These are phyloP conservation scores for Drosophila chauvacae DNA, from an alignment of 1,140 invertebrate species.

Conservation along the genomic window DNA sequence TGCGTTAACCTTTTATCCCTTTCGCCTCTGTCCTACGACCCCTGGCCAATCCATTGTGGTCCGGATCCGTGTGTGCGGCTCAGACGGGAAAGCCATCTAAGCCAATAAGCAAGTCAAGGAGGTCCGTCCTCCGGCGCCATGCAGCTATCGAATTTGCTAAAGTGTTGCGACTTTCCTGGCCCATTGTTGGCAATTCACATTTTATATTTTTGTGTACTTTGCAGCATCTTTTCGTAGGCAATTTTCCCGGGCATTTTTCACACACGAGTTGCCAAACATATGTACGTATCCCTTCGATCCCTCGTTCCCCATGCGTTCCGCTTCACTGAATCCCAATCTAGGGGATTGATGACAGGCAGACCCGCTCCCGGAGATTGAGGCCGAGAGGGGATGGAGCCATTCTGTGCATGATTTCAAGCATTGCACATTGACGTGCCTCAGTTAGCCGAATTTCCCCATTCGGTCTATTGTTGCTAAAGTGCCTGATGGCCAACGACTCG, in stretches of 20 bases:
- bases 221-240: slow-evolving; percentile 30
- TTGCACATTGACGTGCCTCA: slow-evolving; percentile 38
- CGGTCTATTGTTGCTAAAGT: slow-evolving; percentile 40
- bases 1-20: slow-evolving; percentile 71
- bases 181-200: slow-evolving; percentile 43
- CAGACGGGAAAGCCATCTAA: slow-evolving; percentile 62
- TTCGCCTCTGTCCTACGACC: slow-evolving; percentile 13
- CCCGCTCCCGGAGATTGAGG: slow-evolving; percentile 24
- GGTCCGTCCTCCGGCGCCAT: slow-evolving; percentile 22
- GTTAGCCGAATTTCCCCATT: slow-evolving; percentile 14
- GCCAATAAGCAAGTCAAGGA: slow-evolving; percentile 66
- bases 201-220: slow-evolving; percentile 51
- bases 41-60: slow-evolving; percentile 35
- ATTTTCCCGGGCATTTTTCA: slow-evolving; percentile 58
- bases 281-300: slow-evolving; percentile 36
- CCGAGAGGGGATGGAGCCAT: slow-evolving; percentile 7
- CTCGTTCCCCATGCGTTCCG: slow-evolving; percentile 23
- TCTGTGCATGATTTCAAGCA: slow-evolving; percentile 37
- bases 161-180: slow-evolving; percentile 44
- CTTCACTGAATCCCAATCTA: slow-evolving; percentile 44
- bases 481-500: slow-evolving; percentile 39
- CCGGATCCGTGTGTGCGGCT: slow-evolving; percentile 38
- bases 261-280: slow-evolving; percentile 70
- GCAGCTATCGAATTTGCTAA: slow-evolving; percentile 48
- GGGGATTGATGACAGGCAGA: slow-evolving; percentile 28